Base-by-base conservation (phyloP, 2,797 vertebrate species). In the Rousettus madagascariensis region DNA sequence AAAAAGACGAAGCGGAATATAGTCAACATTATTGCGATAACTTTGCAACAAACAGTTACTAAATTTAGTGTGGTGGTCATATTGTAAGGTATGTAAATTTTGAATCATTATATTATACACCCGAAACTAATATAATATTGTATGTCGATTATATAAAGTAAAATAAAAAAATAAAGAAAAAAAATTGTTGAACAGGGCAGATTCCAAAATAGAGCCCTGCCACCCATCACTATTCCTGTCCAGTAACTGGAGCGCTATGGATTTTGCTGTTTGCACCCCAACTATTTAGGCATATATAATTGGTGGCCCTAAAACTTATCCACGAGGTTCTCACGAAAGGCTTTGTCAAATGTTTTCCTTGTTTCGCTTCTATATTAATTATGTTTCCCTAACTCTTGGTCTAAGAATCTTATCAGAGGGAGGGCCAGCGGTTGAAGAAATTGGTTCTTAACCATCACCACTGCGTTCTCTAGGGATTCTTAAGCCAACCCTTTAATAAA, bases 361-460 rank as follows among this genome's bases (percentile, higher is more conserved):
- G 6, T 55, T 51, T 83, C 8, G 0, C 36, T 74, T 88, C 26
- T 59, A 5, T 71, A 63, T 90, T 9, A 1, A 19, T 89, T 57
- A 36, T 1, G 53, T 55, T 87, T 85, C 20, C 30, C 69, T 83
- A 71, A 90, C 43, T 78, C 33, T 84, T 95, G 16, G 38, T 55
- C 33, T 82, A 24, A 93, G 22, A 13, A 95, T n/a, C 17, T 24
- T 33, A 65, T 75, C 46, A 79, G 66, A 93, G 26, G 9, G 82
- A 74, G 11, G 77, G 63, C 2, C 8, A 6, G 36, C 77, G 6
- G 46, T 8, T 38, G 17, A 65, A 93, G 38, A 65, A 78, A 69
- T 30, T 86, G 65, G 19, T 22, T 92, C 61, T 93, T 93, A 74
- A 83, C 3, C 16, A 46, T 59, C 7, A 63, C 36, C 51, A 51